Base-by-base conservation (phyloP, 1,140 invertebrate species). In the Drosophila erecta region DNA sequence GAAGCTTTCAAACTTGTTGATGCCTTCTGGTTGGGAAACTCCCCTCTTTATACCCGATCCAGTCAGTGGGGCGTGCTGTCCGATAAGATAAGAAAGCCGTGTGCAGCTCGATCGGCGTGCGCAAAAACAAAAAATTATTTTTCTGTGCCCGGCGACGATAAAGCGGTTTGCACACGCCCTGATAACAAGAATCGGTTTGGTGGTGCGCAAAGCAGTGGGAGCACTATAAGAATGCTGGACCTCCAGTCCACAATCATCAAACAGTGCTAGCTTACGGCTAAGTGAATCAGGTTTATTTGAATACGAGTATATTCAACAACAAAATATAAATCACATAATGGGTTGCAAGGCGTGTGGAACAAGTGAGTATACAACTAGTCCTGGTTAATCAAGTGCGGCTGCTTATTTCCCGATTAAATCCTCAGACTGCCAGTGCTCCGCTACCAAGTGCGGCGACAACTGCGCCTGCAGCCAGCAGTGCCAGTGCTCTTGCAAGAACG, bases 391-490 rank as follows among this genome's bases (percentile, higher is more conserved):
- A 40, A 40, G 2, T 2, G 11, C 14, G 51, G 30, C 7, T 15
- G 0, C 4, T 37, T 15, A 47, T 14, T 8, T 7, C 1, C 4
- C 12, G 0, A n/a, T 4, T 54, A 35, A 41, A 14, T 4, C 0
- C 15, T 15, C 14, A 86, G 81, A 87, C 50, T 87, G 81, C 70
- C 81, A 86, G 15, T 86, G 81, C 75, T 76, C 79, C 58, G 61
- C 81, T 33, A 81, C 57, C 78, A 86, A 87, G 37, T 86, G 81
- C 55, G 81, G 83, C 8, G 83, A 86, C 47, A 86, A 79, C 64
- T 86, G 83, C 30, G 74, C 81, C 70, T 86, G 83, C 79, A 86
- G 79, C 35, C 79, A 87, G 37, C 78, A 86, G 17, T 86, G 81
- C 43, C 55, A 76, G n/a, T 86, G 81, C 55, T 56, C 70, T 10